phyloP scores from a whole-genome alignment of 2,113 vertebrate genomes.

The Turnix velox region DNA sequence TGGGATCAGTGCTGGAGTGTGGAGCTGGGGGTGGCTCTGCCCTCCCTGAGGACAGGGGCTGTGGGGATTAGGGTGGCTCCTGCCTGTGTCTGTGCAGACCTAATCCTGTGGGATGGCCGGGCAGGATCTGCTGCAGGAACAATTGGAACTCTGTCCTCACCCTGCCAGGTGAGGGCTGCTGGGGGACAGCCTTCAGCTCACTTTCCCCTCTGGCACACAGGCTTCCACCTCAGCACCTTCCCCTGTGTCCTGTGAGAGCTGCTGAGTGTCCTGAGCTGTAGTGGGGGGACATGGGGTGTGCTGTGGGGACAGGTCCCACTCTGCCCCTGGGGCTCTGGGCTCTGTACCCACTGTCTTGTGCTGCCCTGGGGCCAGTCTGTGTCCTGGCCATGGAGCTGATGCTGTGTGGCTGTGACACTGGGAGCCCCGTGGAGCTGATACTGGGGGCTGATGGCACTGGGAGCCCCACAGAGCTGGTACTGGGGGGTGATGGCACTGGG shows the following conservation, averaged over 20 bases:
- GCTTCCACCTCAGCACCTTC: background rate
- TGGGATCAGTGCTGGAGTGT: background rate
- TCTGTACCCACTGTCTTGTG: background rate
- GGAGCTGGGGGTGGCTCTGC: background rate
- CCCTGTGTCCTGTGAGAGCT: background rate
- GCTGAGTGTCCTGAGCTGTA: background rate
- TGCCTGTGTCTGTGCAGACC: background rate
- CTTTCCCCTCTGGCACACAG: background rate
- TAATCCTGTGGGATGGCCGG: background rate
- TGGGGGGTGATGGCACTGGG: too few species aligned
- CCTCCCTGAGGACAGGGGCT: background rate
- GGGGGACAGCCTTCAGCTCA: background rate
- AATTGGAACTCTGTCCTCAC: background rate
- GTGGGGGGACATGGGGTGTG: rapidly evolving
- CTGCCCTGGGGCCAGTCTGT: rapidly evolving
- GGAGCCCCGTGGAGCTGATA: too few species aligned
- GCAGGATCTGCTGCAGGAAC: background rate
- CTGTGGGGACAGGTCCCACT: rapidly evolving
- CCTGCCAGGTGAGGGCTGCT: rapidly evolving
- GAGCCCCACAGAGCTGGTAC: too few species aligned
- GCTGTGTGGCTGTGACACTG: rapidly evolving
- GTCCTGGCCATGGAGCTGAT: too few species aligned
- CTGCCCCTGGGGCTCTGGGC: background rate
- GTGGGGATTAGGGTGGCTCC: background rate
- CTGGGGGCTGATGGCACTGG: rapidly evolving